Conservation (phyloP, 2,113 vertebrate genomes). For the Syrrhaptes paradoxus region DNA sequence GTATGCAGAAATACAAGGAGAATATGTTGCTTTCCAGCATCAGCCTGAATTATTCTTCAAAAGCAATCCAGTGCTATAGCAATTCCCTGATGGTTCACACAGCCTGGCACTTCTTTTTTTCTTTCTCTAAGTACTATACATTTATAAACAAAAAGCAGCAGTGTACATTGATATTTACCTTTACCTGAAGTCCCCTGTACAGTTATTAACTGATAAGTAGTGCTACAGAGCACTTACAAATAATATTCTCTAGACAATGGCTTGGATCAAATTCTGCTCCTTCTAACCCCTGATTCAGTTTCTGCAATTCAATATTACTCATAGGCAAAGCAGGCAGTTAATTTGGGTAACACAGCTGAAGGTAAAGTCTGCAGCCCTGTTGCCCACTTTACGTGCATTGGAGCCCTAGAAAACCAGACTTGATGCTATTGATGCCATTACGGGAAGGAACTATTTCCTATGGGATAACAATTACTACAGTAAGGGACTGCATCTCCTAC, state of each 20-base stretch:
- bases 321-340: not conserved
- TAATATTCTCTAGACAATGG: too few relatives aligned
- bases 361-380: not conserved
- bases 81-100: not conserved
- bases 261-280: not conserved
- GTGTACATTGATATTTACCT: not conserved
- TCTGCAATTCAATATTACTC: not conserved
- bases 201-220: not conserved
- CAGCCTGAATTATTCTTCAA: not conserved
- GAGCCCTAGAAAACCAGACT: not conserved
- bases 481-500: not conserved
- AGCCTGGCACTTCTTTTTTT: not conserved
- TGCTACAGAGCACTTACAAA: not conserved
- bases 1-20: not conserved
- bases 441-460: not conserved
- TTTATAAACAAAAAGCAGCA: not conserved
- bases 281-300: not conserved
- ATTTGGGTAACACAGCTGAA: not conserved
- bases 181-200: not conserved
- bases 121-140: not conserved
- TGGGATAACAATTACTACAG: not conserved
- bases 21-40: not conserved
- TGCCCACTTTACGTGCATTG: fast-evolving
- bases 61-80: not conserved
- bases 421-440: not conserved